Conservation (phyloP, 2,113 vertebrate species). For the Osmerus eperlanus region DNA sequence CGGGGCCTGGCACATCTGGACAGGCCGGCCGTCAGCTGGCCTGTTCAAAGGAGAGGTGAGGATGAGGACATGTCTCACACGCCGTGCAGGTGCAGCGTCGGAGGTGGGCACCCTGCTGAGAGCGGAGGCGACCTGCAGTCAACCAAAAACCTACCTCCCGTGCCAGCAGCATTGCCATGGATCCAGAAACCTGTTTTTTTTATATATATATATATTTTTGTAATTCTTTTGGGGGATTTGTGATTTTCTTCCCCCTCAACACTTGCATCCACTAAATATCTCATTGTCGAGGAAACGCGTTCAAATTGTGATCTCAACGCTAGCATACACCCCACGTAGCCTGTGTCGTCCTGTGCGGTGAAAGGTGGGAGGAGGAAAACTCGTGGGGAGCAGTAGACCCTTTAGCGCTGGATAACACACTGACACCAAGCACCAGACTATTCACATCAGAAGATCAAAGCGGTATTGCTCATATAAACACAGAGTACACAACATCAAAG, state of each 20-base stretch:
- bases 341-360: not conserved
- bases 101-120: no score
- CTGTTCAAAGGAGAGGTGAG: slow-evolving; percentile 1
- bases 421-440: slow-evolving; percentile 24
- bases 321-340: not conserved
- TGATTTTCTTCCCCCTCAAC: no score
- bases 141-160: no score
- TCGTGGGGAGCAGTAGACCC: not conserved
- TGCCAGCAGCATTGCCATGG: no score
- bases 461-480: slow-evolving; percentile 31
- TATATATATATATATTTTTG: no score
- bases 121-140: no score
- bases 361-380: slow-evolving; percentile 3
- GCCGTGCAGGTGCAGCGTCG: no score
- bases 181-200: no score
- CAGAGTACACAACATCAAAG: slow-evolving; percentile 43
- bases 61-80: not conserved
- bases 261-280: no score
- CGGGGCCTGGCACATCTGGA: slow-evolving; percentile 26
- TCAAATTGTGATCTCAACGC: no score
- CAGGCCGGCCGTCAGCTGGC: slow-evolving; percentile 1
- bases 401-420: slow-evolving; percentile 20
- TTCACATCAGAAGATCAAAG: slow-evolving; percentile 44
- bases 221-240: no score
- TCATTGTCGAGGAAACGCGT: no score